Evolutionary conservation across 2,113 vertebrate genomes (phyloP).

Genomic region (Heterocephalus glaber): DNA sequence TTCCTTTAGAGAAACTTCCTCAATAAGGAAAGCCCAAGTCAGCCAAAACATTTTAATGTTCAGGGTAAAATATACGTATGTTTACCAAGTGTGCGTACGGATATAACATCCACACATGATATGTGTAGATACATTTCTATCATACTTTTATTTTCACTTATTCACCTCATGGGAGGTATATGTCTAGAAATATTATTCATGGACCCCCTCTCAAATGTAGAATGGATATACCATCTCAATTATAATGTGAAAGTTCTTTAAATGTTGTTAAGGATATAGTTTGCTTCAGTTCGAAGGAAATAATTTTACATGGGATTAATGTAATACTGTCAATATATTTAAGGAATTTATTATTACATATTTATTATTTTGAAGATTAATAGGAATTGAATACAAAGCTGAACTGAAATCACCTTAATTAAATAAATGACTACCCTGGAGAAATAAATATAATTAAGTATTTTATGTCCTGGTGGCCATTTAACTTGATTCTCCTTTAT

Average conservation of each 20-base stretch:
- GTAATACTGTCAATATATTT: conserved; percentile 36
- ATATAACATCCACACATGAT: background rate
- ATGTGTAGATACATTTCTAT: background rate
- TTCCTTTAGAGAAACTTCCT: conserved; percentile 23
- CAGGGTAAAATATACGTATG: conserved; percentile 1
- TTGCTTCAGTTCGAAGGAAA: conserved; percentile 55
- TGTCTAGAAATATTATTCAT: conserved; percentile 9
- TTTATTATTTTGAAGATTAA: conserved; percentile 58
- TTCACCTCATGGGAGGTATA: background rate
- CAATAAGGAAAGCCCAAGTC: background rate
- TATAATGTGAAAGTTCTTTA: conserved; percentile 63
- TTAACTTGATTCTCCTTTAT: conserved; percentile 19
- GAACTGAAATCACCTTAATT: conserved; percentile 65
- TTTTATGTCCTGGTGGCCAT: background rate
- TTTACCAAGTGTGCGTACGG: background rate
- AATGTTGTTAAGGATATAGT: conserved; percentile 43
- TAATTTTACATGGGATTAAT: conserved; percentile 56
- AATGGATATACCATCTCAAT: conserved; percentile 53
- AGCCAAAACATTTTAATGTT: background rate
- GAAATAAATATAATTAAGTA: conserved; percentile 43
- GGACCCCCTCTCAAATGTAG: background rate
- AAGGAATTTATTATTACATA: conserved; percentile 28
- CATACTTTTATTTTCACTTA: background rate
- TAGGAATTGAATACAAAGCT: conserved; percentile 61
- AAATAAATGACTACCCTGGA: conserved; percentile 61